Conservation (phyloP, 2,797 vertebrate species). For the Picus viridis region DNA sequence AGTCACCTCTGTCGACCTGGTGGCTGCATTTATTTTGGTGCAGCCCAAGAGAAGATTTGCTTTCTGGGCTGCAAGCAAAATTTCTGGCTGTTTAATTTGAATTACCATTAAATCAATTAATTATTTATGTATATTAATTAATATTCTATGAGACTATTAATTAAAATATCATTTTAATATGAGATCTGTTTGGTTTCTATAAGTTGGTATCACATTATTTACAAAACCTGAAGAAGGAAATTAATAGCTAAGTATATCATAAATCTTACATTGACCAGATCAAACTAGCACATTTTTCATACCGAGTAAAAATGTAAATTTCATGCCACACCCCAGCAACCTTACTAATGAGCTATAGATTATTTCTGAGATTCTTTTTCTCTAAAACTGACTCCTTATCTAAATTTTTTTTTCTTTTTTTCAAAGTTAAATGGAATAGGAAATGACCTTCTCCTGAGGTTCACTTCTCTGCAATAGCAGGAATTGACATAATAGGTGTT, state of each 20-base stretch:
- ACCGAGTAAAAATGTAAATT: not conserved
- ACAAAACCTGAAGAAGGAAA: not conserved
- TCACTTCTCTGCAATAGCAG: not conserved
- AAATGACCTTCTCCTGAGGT: not conserved
- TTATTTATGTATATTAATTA: not conserved
- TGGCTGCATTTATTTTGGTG: no score
- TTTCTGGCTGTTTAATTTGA: no score
- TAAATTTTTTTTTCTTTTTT: not conserved
- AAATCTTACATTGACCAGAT: not conserved
- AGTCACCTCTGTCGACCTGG: no score
- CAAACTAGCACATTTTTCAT: not conserved
- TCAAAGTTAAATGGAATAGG: not conserved
- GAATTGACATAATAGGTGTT: not conserved
- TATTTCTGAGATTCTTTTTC: not conserved
- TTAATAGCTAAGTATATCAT: not conserved
- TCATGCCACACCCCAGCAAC: not conserved
- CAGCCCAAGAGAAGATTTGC: no score
- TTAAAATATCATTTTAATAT: not conserved
- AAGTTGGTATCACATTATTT: not conserved
- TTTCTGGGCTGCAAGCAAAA: no score
- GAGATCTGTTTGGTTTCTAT: not conserved
- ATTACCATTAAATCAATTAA: no score
- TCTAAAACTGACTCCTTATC: not conserved
- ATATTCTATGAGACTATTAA: not conserved
- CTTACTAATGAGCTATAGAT: not conserved